Base-by-base conservation (phyloP, 2,797 vertebrate species). In the Pangasius krempfi region DNA sequence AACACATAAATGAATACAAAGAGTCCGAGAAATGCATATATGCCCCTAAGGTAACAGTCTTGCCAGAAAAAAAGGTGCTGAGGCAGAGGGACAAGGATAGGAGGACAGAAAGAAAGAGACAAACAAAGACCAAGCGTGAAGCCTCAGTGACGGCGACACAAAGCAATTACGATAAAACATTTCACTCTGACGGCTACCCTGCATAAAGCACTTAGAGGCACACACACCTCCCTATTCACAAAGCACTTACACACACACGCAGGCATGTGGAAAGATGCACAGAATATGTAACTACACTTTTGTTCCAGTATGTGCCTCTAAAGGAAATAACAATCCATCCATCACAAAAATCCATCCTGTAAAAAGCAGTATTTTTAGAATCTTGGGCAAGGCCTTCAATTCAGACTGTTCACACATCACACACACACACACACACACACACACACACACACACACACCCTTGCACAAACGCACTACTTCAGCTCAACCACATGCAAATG, bases 91-190 rank as follows among this genome's bases (percentile, higher is more conserved):
- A 68, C 37, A 60, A 64, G 66, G 33, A 82, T 20, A 88, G 78
- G 76, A 73, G 18, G 76, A 89, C 56, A 72, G n/a, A 80, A n/a
- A 58, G 54, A 64, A 60, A 72, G 56, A 76, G 54, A 72, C n/a
- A 73, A 73, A 87, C 82, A 87, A 87, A 89, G 82, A 86, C 50
- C 84, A 47, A 68, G 60, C 50, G 47, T 85, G 60, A 85, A 87
- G 85, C 66, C 87, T 62, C 54, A 40, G 25, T 90, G 90, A 91
- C 89, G 87, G 40, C 52, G 62, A 86, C 89, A 89, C 88, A 88
- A 90, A 88, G 86, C 89, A 89, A 90, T 91, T 85, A 86, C 87
- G n/a, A 72, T 87, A 85, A 89, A 90, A 88, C 84, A 89, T 87
- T 88, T 91, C 80, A 87, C 87, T 84, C 89, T 78, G 86, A 88